These are phyloP conservation scores for Apomyelois bistriatella DNA, from an alignment of 2,888 invertebrate genomes.

Conservation along the genomic window DNA sequence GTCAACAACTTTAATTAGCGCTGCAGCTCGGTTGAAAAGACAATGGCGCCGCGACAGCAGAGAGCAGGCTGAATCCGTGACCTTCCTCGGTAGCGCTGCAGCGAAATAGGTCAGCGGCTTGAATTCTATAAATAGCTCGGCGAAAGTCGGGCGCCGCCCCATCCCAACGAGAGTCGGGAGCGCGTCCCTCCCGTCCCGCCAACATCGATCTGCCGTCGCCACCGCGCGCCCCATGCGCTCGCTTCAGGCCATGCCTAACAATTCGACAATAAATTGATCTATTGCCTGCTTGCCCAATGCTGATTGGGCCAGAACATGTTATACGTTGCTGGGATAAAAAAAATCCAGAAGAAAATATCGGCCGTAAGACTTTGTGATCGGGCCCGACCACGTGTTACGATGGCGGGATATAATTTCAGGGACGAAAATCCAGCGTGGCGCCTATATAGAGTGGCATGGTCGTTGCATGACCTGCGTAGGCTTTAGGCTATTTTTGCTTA, in stretches of 20 bases:
- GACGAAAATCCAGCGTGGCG: too few relatives aligned
- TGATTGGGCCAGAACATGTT: neutral
- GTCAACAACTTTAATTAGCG: conserved; percentile 77
- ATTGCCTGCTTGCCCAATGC: conserved; percentile 17
- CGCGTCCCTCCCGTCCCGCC: conserved; percentile 44
- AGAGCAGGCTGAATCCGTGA: conserved; percentile 75
- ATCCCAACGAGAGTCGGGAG: too few relatives aligned
- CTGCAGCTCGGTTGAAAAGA: conserved; percentile 71
- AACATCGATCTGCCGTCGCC: conserved; percentile 41
- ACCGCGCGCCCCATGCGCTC: conserved; percentile 18
- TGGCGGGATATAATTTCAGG: too few relatives aligned
- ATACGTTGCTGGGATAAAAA: neutral
- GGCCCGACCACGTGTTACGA: too few relatives aligned
- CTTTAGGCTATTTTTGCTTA: too few relatives aligned
- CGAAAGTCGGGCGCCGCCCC: conserved; percentile 76
- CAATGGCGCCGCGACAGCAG: conserved; percentile 74
- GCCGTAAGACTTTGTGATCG: too few relatives aligned
- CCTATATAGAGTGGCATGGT: too few relatives aligned
- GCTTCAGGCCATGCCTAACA: conserved; percentile 35
- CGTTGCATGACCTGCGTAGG: too few relatives aligned
- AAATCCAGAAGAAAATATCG: too few relatives aligned
- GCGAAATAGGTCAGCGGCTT: conserved; percentile 79
- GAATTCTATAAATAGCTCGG: conserved; percentile 79
- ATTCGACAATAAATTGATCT: conserved; percentile 44
- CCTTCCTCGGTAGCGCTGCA: conserved; percentile 75